Base-by-base conservation (phyloP, 2,888 invertebrate genomes). In the Leptinotarsa haldemani region DNA sequence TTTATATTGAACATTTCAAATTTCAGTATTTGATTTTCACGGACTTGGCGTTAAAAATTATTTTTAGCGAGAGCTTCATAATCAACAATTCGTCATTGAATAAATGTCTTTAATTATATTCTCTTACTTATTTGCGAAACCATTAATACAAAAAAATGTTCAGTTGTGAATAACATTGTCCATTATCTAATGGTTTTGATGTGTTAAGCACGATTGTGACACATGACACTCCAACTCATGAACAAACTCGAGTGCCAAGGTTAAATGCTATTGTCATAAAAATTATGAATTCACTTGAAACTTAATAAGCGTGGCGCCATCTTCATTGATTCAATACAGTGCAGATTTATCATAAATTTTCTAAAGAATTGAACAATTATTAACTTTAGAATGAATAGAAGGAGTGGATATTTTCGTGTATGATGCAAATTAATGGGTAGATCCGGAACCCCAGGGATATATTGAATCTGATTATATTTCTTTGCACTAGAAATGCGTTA, bases 241-340 rank as follows among this genome's bases (percentile, higher is more conserved):
- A 68, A 68, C 56, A 16, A 16, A 68, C 25, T 66, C 53, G 56
- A 22, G 56, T 46, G 46, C 30, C 68, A 68, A 56, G 68, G 68
- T 56, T 68, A 56, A 53, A 56, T 56, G 20, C 13, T 50, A 68
- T 68, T 67, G 46, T 18, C 68, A 68, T 68, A 68, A 58, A 68
- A 68, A 56, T 58, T 22, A 68, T 58, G 68, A 68, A 56, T 56
- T 53, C 46, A 68, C 56, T 68, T 56, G 46, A 68, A 18, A 56
- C 56, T 68, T 56, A 68, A 68, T 56, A 58, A 68, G 56, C 46
- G 68, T 68, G 58, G 68, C 68, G 68, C 68, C 56, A 68, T 56
- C 68, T 68, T 15, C n/a, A 68, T 58, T 68, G 61, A 40, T 61
- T 61, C 40, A 40, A 12, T 40, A 52, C 7, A 52, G n/a, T 52